phyloP scores from a whole-genome alignment of 2,113 vertebrate genomes.

The Passer montanus region DNA sequence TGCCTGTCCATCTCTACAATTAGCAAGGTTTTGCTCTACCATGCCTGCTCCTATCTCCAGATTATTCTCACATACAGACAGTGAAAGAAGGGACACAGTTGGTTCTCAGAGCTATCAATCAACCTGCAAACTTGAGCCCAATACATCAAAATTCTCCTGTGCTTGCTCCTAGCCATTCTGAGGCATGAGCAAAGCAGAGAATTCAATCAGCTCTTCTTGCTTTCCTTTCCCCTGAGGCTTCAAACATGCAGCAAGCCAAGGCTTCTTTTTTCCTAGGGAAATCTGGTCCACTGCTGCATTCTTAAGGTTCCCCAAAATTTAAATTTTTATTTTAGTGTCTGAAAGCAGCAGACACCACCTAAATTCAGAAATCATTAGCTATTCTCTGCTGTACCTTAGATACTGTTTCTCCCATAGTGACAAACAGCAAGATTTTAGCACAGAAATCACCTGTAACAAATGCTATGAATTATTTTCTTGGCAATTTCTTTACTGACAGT shows the following conservation, averaged over 20 bases:
- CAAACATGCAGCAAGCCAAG: neutral
- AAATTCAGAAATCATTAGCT: neutral
- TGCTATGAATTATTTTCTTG: neutral
- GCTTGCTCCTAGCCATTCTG: neutral
- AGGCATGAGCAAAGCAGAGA: neutral
- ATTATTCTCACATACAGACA: neutral
- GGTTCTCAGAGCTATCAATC: neutral
- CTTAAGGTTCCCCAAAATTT: neutral
- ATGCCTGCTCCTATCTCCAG: neutral
- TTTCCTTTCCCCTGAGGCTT: neutral
- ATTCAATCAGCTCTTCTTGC: neutral
- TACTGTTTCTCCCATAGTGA: neutral
- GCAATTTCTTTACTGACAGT: neutral
- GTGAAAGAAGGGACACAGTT: neutral
- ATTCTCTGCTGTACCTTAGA: neutral
- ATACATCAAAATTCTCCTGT: neutral
- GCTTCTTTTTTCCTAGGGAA: neutral
- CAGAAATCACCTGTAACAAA: neutral
- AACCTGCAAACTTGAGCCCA: neutral
- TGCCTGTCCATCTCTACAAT: neutral
- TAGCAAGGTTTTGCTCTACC: neutral
- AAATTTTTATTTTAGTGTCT: neutral
- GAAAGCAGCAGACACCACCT: neutral
- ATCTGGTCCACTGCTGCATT: neutral
- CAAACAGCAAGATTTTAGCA: constrained; percentile 13